phyloP scores from a whole-genome alignment of 2,888 invertebrate species.

The Eustalomyia histrio region DNA sequence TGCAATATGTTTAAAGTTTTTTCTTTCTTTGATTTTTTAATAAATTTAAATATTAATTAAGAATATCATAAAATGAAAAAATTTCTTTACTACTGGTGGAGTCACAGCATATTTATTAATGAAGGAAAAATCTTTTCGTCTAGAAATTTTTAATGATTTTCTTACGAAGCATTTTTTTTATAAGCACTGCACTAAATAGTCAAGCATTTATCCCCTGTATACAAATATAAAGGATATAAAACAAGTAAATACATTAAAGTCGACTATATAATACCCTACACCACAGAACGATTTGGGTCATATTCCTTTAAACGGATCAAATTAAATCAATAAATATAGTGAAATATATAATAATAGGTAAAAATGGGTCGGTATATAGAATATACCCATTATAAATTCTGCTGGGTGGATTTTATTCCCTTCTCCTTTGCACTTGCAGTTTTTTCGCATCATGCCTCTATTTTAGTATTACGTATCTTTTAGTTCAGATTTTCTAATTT shows the following conservation, averaged over 20 bases:
- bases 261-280: background rate
- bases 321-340: too few relatives aligned
- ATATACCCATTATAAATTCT: too few relatives aligned
- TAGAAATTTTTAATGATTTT: conserved; percentile 65
- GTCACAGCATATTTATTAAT: conserved; percentile 60
- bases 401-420: too few relatives aligned
- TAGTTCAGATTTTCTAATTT: too few relatives aligned
- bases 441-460: too few relatives aligned
- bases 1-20: too few relatives aligned
- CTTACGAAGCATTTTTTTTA: conserved; percentile 33
- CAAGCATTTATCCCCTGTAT: conserved; percentile 28
- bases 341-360: too few relatives aligned
- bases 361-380: too few relatives aligned
- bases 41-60: conserved; percentile 48
- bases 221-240: background rate
- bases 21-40: background rate
- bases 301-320: too few relatives aligned
- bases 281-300: too few relatives aligned
- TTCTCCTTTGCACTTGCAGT: too few relatives aligned
- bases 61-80: conserved; percentile 20
- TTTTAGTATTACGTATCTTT: too few relatives aligned
- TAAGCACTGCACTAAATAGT: conserved; percentile 39
- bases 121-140: conserved; percentile 57
- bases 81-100: conserved; percentile 53
- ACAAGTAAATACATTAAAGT: background rate